A percentile compares a stretch with the other conserved stretches of the same genome.
These are phyloP conservation scores for Sinelater perroti DNA, from an alignment of 2,888 invertebrate genomes.

Conservation along the genomic window DNA sequence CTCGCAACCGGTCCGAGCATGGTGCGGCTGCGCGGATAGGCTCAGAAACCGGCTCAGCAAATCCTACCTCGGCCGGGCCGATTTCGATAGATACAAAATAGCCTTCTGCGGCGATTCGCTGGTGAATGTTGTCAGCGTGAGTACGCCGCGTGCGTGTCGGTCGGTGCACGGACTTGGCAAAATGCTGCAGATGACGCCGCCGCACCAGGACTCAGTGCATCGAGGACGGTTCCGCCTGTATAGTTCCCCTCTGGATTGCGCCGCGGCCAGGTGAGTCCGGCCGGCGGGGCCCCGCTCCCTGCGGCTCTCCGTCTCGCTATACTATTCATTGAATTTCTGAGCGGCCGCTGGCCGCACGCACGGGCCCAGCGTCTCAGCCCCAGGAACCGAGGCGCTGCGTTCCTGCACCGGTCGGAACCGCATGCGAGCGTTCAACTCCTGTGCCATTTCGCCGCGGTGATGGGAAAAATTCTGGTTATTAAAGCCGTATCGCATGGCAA, in stretches of 20 bases:
- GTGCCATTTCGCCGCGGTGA: not conserved
- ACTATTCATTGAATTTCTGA: too few relatives aligned
- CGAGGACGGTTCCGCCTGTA: slow-evolving; percentile 7
- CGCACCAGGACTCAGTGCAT: too few relatives aligned
- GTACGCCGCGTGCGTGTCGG: slow-evolving; percentile 5
- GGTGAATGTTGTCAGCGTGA: slow-evolving; percentile 19
- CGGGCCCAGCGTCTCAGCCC: too few relatives aligned
- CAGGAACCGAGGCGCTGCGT: too few relatives aligned
- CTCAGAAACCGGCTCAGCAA: slow-evolving; percentile 29
- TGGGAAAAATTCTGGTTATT: not conserved
- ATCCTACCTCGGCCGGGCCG: slow-evolving; percentile 18
- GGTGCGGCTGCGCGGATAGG: slow-evolving; percentile 18
- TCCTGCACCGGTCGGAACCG: too few relatives aligned
- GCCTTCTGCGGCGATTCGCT: slow-evolving; percentile 20
- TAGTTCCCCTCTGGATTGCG: slow-evolving; percentile 5
- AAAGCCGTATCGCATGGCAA: slow-evolving; percentile 20
- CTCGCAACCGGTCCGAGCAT: not conserved
- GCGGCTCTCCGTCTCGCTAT: too few relatives aligned
- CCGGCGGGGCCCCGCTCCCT: too few relatives aligned
- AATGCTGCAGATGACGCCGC: not conserved
- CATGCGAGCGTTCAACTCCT: not conserved
- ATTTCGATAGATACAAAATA: slow-evolving; percentile 30
- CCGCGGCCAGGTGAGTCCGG: slow-evolving; percentile 3
- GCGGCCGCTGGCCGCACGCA: too few relatives aligned
- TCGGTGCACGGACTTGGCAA: not conserved